Base-by-base conservation (phyloP, 1,140 invertebrate species). In the Oscheius sp. region DNA sequence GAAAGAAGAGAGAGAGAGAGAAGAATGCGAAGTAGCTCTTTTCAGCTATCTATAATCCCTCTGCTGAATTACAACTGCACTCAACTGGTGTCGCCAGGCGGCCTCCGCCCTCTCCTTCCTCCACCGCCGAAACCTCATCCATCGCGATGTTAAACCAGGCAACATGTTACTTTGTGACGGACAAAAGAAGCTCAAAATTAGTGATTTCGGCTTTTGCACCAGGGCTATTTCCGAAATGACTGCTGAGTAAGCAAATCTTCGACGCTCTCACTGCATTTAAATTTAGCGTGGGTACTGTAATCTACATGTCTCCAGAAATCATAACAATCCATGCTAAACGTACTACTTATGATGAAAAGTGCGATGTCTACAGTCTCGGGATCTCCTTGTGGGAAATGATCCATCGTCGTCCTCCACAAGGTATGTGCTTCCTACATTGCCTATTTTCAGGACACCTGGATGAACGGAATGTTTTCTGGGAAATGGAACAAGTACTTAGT, bases 351-450 rank as follows among this genome's bases (percentile, higher is more conserved):
- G 23, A 55, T 23, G 49, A 55, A 26, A 55, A 55, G 23, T 55
- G 49, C 49, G 49, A 55, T 23, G 49, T 55, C 7, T 55, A 55
- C 49, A 55, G 49, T 23, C 49, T 55, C 4, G 49, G 49, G 28
- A 55, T 55, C 23, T 7, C 49, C 23, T 55, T 55, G 7, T 55
- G 49, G 49, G 49, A 55, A 55, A 55, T 55, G 49, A 55, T 55
- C 28, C 49, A 55, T 26, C 49, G 49, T 4, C 7, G 23, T 7
- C 49, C 15, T 15, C 49, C 49, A 7, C 49, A 55, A n/a, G n/a
- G n/a, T n/a, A n/a, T n/a, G n/a, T n/a, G n/a, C n/a, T n/a, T n/a
- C n/a, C n/a, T n/a, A n/a, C n/a, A n/a, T n/a, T n/a, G n/a, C n/a
- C n/a, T n/a, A n/a, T n/a, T n/a, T n/a, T n/a, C n/a, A n/a, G n/a